Conservation (phyloP, 2,113 vertebrate genomes). For the Prinia subflava region DNA sequence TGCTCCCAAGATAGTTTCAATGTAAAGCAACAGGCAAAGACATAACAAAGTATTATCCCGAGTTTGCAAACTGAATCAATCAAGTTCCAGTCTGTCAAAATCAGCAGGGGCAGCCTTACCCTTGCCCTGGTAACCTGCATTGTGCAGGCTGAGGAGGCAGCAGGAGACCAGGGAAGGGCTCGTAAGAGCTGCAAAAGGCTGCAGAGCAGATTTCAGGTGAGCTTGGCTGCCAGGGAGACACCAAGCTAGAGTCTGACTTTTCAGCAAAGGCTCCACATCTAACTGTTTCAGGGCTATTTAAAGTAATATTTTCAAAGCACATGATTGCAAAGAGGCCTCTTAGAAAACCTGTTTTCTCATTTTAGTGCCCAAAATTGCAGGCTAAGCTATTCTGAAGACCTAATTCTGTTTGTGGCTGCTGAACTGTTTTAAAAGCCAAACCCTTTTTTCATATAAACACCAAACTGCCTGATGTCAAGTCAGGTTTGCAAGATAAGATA, state of each 20-base stretch:
- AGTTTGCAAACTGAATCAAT: neutral
- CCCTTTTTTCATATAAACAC: slow-evolving; percentile 51
- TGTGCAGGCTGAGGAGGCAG: neutral
- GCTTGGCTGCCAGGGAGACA: neutral
- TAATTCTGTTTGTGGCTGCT: slow-evolving; percentile 4
- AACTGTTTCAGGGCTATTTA: neutral
- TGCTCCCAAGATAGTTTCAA: neutral
- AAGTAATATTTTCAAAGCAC: neutral
- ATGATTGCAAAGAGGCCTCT: neutral
- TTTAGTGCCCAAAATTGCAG: neutral
- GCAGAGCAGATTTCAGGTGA: neutral
- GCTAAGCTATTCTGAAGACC: neutral
- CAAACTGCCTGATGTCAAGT: slow-evolving; percentile 34
- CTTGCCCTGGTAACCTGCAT: neutral
- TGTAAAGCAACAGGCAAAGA: neutral
- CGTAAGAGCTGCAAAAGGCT: neutral
- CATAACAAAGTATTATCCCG: neutral
- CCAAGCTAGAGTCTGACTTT: neutral
- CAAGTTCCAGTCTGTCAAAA: neutral
- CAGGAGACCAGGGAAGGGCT: neutral
- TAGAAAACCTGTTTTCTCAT: neutral
- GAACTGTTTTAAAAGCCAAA: slow-evolving; percentile 33
- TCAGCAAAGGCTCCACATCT: neutral
- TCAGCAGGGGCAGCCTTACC: neutral
- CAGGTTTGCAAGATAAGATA: slow-evolving; percentile 52